phyloP scores from a whole-genome alignment of 64 coral and sea anemone species.

The Pachyseris speciosa region DNA sequence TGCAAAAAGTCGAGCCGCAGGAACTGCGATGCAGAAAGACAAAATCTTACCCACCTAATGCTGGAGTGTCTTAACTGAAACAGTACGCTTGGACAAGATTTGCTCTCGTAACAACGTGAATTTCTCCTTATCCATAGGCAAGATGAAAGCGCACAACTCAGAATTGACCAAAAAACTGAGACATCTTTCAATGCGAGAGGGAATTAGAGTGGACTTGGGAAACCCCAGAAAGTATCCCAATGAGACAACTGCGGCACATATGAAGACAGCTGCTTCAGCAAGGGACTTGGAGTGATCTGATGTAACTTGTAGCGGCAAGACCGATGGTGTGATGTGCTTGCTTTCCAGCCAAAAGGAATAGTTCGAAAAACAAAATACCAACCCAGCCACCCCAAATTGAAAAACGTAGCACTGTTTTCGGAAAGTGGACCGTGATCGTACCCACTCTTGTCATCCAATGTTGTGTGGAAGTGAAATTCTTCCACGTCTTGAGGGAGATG shows the following conservation, averaged over 20 bases:
- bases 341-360: slow-evolving; percentile 36
- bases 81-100: not conserved
- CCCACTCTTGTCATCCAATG: slow-evolving; percentile 61
- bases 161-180: not conserved
- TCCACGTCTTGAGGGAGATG: slow-evolving; percentile 49
- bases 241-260: not conserved
- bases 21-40: slow-evolving; percentile 9
- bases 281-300: not conserved
- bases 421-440: slow-evolving; percentile 39
- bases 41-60: slow-evolving; percentile 16
- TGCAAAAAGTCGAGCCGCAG: slow-evolving; percentile 1
- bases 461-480: slow-evolving; percentile 30
- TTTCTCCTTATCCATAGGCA: slow-evolving; percentile 2
- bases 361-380: not conserved
- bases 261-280: not conserved
- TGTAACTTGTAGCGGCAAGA: not conserved
- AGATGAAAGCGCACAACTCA: no score
- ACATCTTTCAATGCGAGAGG: not conserved
- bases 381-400: not conserved
- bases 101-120: not conserved
- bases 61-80: not conserved
- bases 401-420: not conserved
- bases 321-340: not conserved
- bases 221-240: slow-evolving; percentile 1
- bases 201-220: not conserved